Conservation (phyloP, 2,113 vertebrate genomes). For the Erythrocercus mccallii region DNA sequence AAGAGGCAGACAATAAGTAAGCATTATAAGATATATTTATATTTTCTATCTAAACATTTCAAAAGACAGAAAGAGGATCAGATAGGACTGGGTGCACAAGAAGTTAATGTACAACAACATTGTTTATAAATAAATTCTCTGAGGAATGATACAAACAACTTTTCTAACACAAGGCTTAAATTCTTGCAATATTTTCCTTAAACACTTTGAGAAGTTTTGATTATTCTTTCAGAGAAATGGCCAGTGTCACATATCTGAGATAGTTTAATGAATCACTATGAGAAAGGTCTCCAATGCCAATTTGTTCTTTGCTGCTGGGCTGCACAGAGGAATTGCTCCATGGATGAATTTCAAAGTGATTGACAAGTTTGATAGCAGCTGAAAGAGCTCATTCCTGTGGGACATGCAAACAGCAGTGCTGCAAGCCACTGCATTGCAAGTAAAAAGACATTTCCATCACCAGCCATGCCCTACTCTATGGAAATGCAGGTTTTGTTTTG, state of each 20-base stretch:
- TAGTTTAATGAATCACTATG: accelerated
- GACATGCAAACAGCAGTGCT: neutral
- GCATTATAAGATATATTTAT: neutral
- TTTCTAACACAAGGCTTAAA: conserved; percentile 18
- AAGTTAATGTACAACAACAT: neutral
- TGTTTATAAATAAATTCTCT: conserved; percentile 48
- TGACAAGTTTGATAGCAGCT: neutral
- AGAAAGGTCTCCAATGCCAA: neutral
- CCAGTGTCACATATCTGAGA: neutral
- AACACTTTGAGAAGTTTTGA: neutral
- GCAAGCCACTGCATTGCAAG: neutral
- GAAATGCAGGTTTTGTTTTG: neutral
- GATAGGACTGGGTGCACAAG: neutral
- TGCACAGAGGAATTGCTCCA: neutral
- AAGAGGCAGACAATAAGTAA: neutral
- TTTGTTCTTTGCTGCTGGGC: neutral
- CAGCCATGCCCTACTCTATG: accelerated
- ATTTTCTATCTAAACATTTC: conserved; percentile 12
- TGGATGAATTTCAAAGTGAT: neutral
- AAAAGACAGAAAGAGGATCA: neutral
- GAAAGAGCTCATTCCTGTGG: neutral
- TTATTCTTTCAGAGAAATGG: conserved; percentile 4
- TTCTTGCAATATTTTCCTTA: conserved; percentile 51
- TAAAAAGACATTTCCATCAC: neutral
- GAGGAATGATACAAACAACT: conserved; percentile 25